Evolutionary conservation across 2,888 invertebrate species (phyloP), one percentile per base, ranked within the genome.

Genomic region (Caenorhabditis panamensis): DNA sequence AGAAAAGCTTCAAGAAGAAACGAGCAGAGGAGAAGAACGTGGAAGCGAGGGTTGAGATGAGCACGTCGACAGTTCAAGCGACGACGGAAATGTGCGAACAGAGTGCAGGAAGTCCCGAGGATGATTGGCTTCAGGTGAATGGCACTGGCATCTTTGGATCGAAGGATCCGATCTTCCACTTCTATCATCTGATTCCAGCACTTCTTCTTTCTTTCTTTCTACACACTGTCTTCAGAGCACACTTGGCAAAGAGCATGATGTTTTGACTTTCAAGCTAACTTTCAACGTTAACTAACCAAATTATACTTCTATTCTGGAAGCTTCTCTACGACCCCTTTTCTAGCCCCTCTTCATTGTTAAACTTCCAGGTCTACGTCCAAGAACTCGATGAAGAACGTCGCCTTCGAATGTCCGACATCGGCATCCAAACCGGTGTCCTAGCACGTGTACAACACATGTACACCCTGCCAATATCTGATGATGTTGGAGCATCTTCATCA

Each of bases 361-460:
- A 16, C 4, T 78, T 85, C 44, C 53, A 86, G 86, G 82, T 86
- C 24, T 84, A 82, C 59, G 77, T 84, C 16, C 72, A 82, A 69
- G 85, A 84, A 77, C 63, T 86, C 9, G 86, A 86, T 44, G 75
- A 80, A 63, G 84, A 81, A 72, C 79, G 85, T 3, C 66, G 82
- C 2, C 58, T 69, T 13, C 75, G 85, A 24, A 86, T 86, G 85
- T 75, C 84, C n/a, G 88, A 88, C 54, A 82, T 88, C 68, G 87
- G 88, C 31, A 85, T 88, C 28, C 87, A 88, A 54, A 87, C 88
- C 0, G 88, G 87, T 16, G 88, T 88, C 3, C 67, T 87, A 20
- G 86, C 88, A 1, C 66, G 88, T 47, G 88, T 88, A 1, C 87
- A 88, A 76, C 87, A 88, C 47, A 82, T 88, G 67, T 85, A 85